Percentiles rank a stretch among this genome's conserved stretches.
phyloP scores from a whole-genome alignment of 2,113 vertebrate genomes.

The Pseudorectes ferrugineus region DNA sequence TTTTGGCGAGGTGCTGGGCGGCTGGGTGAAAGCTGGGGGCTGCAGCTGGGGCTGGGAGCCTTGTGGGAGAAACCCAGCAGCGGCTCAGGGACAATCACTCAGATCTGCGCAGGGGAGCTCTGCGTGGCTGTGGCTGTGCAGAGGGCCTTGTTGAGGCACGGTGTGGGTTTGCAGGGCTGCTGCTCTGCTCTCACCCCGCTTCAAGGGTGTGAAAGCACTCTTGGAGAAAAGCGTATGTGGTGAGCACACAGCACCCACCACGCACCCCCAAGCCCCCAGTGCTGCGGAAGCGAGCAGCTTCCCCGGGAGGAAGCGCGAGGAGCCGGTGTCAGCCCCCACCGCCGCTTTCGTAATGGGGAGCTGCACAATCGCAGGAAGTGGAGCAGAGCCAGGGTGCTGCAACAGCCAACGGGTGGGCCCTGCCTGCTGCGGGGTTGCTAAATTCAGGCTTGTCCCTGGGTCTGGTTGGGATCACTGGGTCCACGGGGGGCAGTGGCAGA shows the following conservation, averaged over 20 bases:
- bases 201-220: accelerated
- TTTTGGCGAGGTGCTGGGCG: not conserved
- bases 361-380: slow-evolving; percentile 25
- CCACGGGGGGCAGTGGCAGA: accelerated
- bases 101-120: accelerated
- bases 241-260: not conserved
- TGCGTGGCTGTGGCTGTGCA: accelerated
- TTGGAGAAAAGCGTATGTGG: not conserved
- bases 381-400: not conserved
- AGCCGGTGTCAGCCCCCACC: accelerated
- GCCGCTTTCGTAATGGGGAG: not conserved
- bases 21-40: not conserved
- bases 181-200: accelerated
- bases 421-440: not conserved
- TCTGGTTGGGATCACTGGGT: not conserved
- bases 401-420: not conserved
- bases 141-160: not conserved
- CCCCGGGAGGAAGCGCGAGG: not conserved
- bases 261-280: accelerated
- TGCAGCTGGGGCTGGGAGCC: not conserved
- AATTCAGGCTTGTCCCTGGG: not conserved
- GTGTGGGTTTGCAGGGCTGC: accelerated
- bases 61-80: not conserved
- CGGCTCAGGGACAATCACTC: accelerated
- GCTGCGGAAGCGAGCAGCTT: not conserved